These are phyloP conservation scores for Pachycephala philippinensis DNA, from an alignment of 2,113 vertebrate species.

Conservation along the genomic window DNA sequence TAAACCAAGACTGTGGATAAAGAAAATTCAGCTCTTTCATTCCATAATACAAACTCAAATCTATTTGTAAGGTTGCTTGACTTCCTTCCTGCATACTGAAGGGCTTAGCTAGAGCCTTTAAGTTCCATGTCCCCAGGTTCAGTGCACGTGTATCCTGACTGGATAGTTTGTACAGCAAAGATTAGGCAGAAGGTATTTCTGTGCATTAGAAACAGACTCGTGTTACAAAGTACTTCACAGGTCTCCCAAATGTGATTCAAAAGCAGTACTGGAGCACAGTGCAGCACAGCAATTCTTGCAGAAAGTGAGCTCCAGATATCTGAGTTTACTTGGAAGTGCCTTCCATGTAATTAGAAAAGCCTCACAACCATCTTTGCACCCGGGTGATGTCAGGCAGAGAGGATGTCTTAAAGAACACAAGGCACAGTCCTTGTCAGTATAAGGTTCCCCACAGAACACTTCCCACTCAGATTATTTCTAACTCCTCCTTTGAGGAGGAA, in stretches of 20 bases:
- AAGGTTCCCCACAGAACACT: not conserved
- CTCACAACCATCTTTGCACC: not conserved
- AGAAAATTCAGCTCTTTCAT: not conserved
- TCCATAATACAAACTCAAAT: not conserved
- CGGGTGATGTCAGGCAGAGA: not conserved
- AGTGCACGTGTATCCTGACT: rapidly evolving
- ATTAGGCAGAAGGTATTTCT: not conserved
- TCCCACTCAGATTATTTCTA: not conserved
- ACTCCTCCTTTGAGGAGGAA: not conserved
- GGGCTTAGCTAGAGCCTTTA: not conserved
- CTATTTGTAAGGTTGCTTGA: not conserved
- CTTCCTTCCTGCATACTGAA: not conserved
- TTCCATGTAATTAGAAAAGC: not conserved
- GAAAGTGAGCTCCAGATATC: not conserved
- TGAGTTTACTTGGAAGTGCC: not conserved
- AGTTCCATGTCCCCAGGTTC: not conserved
- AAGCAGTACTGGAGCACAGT: not conserved
- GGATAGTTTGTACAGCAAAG: not conserved
- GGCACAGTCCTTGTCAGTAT: not conserved
- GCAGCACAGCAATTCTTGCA: not conserved
- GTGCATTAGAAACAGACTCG: not conserved
- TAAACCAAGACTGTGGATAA: not conserved
- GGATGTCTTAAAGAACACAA: not conserved
- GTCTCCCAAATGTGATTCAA: not conserved
- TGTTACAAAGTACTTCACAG: not conserved